Base-by-base conservation (phyloP, 2,888 invertebrate species). In the Panorpa germanica region DNA sequence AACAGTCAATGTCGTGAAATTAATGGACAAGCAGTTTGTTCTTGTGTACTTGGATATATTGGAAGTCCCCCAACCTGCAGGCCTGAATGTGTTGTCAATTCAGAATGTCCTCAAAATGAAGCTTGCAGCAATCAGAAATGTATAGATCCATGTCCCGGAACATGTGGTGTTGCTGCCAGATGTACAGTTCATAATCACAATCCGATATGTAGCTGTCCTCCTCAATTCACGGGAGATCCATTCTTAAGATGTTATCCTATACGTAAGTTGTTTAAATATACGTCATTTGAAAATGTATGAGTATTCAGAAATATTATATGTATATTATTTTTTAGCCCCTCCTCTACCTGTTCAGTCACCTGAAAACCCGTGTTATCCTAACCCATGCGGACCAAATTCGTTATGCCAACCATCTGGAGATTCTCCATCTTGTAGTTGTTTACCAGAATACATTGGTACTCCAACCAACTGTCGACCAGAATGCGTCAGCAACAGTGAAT, bases 391-490 rank as follows among this genome's bases (percentile, higher is more conserved):
- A 32, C 63, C 68, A 3, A 70, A 71, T 48, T 57, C 71, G 22
- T 48, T 65, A 42, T 76, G 76, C 44, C 61, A 61, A 43, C 55
- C 58, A 28, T 53, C 63, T 26, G 70, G 70, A 31, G 64, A 68
- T 25, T 55, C 61, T 28, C 68, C 74, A 19, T 64, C 70, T 5
- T 81, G 81, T 45, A 64, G 71, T 10, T 81, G 81, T 45, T 53
- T 70, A 39, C 55, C 65, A 13, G 64, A 70, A 39, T 80, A 64
- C 47, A 59, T 64, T 16, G 78, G 77, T 32, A 49, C 59, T 30
- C 76, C 80, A 16, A 70, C 74, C 14, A 70, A 65, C 38, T 80
- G 78, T 48, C 60, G 72, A 35, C 77, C 77, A 8, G 75, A 77
- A 55, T 77, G 77, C 47, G 57, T 70, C 15, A 65, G 70, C 37